Evolutionary conservation across 2,888 invertebrate genomes (phyloP).

Genomic region (Dyspetes luteomarginatus): DNA sequence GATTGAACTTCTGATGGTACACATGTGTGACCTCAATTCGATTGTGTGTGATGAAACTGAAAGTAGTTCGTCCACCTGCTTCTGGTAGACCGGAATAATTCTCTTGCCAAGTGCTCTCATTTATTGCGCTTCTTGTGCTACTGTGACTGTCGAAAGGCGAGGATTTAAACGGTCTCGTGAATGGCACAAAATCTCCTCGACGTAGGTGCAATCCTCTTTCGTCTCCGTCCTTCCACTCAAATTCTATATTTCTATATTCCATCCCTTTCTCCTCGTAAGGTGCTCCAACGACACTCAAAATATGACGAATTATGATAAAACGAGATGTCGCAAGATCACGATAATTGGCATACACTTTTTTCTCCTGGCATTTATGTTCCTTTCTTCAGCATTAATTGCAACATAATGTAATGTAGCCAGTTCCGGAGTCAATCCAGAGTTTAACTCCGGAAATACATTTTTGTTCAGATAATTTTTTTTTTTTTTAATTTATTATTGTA

Average conservation of each 20-base stretch:
- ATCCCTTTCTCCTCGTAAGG: not conserved
- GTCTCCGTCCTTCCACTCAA: constrained; percentile 13
- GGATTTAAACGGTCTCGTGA: constrained; percentile 54
- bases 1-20: constrained; percentile 7
- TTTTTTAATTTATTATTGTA: too few species aligned
- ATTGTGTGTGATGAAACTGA: constrained; percentile 47
- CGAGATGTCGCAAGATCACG: too few species aligned
- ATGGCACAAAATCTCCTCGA: constrained; percentile 46
- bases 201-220: constrained; percentile 26
- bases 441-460: too few species aligned
- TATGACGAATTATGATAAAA: too few species aligned
- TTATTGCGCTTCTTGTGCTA: constrained; percentile 6
- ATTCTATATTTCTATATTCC: constrained; percentile 25
- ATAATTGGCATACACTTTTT: too few species aligned
- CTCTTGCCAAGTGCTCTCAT: constrained; percentile 54
- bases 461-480: too few species aligned
- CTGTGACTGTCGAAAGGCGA: constrained; percentile 24
- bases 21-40: constrained; percentile 56
- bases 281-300: too few species aligned
- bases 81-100: constrained; percentile 60
- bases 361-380: too few species aligned
- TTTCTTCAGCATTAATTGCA: too few species aligned
- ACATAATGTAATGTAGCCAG: too few species aligned
- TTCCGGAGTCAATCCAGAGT: too few species aligned
- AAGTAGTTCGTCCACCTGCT: constrained; percentile 59